phyloP scores from a whole-genome alignment of 2,797 vertebrate genomes.

The Cynodonichthys magdalenae region DNA sequence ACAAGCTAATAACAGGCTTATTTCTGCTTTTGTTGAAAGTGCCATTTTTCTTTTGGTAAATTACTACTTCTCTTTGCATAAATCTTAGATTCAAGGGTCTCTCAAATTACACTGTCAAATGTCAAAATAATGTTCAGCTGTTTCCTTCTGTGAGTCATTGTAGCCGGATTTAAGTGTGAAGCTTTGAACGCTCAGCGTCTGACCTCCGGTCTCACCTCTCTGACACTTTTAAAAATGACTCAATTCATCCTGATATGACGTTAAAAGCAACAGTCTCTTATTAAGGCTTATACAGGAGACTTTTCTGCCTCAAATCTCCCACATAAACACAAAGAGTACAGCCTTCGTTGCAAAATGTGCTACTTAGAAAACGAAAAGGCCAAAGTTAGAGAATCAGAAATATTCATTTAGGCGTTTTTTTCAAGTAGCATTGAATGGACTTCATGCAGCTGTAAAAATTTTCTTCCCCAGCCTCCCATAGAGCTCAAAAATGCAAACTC shows the following conservation, averaged over 20 bases:
- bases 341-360: constrained; percentile 62
- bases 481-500: constrained; percentile 47
- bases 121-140: constrained; percentile 3
- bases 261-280: constrained; percentile 42
- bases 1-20: constrained; percentile 44
- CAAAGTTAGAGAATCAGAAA: constrained; percentile 65
- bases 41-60: constrained; percentile 35
- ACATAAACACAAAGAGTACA: constrained; percentile 23
- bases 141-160: constrained; percentile 9
- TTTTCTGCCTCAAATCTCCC: constrained; percentile 33
- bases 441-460: constrained; percentile 30
- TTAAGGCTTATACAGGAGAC: constrained; percentile 51
- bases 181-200: background rate
- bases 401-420: constrained; percentile 61
- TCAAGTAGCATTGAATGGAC: constrained; percentile 50
- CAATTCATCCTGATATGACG: constrained; percentile 41
- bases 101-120: constrained; percentile 18
- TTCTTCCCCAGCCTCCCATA: constrained; percentile 3
- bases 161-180: constrained; percentile 1
- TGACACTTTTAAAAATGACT: constrained; percentile 30
- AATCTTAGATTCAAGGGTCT: constrained; percentile 5
- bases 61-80: constrained; percentile 9
- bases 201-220: constrained; percentile 21
- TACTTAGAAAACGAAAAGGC: constrained; percentile 60
- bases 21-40: constrained; percentile 43